Conservation (phyloP, 1,140 invertebrate species). For the Drosophila burlai region DNA sequence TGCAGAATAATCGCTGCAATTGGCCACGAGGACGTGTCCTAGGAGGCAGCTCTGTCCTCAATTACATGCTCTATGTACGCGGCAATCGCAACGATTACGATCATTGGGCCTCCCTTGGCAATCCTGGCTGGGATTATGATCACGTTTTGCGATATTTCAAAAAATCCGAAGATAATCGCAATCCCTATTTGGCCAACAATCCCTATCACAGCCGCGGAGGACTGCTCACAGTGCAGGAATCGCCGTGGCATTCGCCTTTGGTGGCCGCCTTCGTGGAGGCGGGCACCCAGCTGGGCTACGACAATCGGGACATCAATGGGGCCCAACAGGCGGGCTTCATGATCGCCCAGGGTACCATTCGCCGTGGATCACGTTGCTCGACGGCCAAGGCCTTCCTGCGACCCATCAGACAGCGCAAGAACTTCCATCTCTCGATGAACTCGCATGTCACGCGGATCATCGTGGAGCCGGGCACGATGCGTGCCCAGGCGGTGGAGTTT, state of each 20-base stretch:
- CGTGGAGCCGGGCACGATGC: constrained; percentile 90
- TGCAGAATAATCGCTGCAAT: constrained; percentile 91
- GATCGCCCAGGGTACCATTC: constrained; percentile 95
- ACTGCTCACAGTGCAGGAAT: constrained; percentile 92
- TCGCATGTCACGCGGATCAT: constrained; percentile 91
- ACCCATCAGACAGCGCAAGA: constrained; percentile 91
- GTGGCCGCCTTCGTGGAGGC: constrained; percentile 94
- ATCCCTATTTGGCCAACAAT: constrained; percentile 90
- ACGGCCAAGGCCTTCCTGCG: constrained; percentile 95
- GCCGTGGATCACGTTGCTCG: constrained; percentile 93
- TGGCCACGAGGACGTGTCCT: constrained; percentile 94
- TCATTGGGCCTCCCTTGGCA: constrained; percentile 94
- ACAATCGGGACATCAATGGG: constrained; percentile 94
- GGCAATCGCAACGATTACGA: constrained; percentile 94
- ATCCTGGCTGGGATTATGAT: constrained; percentile 95
- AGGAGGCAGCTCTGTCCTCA: constrained; percentile 95
- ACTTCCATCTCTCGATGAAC: constrained; percentile 92
- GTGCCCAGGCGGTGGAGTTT: constrained; percentile 91
- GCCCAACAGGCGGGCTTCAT: constrained; percentile 93
- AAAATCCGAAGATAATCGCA: constrained; percentile 95
- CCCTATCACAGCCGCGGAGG: constrained; percentile 92
- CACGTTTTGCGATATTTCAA: constrained; percentile 95
- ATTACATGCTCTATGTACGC: constrained; percentile 97
- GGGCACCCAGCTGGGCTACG: constrained; percentile 94
- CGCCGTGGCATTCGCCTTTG: constrained; percentile 93